These are phyloP conservation scores for Microtus oregoni DNA, from an alignment of 2,113 vertebrate genomes.

Conservation along the genomic window DNA sequence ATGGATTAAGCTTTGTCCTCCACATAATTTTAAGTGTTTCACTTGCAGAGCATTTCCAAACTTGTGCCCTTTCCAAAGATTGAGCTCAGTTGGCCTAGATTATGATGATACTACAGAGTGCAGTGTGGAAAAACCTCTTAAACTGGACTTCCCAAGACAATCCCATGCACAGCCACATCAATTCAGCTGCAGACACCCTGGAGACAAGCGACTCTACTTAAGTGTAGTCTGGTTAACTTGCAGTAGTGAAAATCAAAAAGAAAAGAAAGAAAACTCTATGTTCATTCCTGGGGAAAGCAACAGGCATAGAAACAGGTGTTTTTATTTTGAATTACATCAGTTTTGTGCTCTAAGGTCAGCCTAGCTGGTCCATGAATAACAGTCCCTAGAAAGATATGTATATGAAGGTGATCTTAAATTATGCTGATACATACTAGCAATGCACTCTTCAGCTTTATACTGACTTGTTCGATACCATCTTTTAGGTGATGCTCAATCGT, in stretches of 20 bases:
- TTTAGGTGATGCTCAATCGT: too few relatives aligned
- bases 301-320: background rate
- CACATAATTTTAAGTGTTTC: background rate
- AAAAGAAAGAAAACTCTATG: background rate
- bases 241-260: background rate
- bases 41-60: background rate
- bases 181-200: background rate
- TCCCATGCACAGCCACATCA: background rate
- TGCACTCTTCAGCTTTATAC: background rate
- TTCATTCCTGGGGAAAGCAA: background rate
- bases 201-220: background rate
- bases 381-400: background rate
- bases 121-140: fast-evolving
- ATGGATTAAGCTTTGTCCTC: background rate
- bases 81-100: background rate
- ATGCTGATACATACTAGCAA: background rate
- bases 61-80: background rate
- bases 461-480: background rate
- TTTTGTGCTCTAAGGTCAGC: background rate
- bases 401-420: background rate
- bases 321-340: background rate
- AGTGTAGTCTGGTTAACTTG: background rate
- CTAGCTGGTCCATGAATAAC: background rate
- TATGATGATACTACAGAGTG: background rate
- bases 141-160: too few relatives aligned